A percentile compares a stretch with the other conserved stretches of the same genome.
Conservation (phyloP, 2,888 invertebrate genomes). For the Drosophila neutralis region DNA sequence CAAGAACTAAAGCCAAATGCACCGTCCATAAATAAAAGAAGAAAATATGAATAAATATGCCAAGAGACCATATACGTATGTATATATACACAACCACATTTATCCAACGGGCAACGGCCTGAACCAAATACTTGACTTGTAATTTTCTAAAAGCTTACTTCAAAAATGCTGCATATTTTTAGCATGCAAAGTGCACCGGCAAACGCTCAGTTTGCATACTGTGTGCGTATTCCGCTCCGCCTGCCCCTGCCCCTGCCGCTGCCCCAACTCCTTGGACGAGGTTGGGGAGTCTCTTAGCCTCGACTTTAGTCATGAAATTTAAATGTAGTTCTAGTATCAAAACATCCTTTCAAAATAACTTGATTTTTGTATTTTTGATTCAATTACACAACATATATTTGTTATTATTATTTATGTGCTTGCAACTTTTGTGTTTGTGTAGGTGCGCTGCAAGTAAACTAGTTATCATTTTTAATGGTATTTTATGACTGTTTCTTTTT, state of each 20-base stretch:
- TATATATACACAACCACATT: constrained; percentile 2
- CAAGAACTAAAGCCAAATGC: constrained; percentile 68
- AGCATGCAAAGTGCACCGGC: constrained; percentile 67
- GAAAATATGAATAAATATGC: constrained; percentile 55
- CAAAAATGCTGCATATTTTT: constrained; percentile 70
- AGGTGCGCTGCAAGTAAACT: background rate
- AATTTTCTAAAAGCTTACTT: constrained; percentile 79
- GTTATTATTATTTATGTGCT: background rate
- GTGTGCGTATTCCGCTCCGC: constrained; percentile 1
- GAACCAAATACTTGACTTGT: constrained; percentile 66
- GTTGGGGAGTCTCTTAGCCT: background rate
- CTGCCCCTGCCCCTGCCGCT: too few species aligned
- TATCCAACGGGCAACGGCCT: constrained; percentile 21
- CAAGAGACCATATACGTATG: constrained; percentile 4
- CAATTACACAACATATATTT: background rate
- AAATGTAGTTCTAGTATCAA: constrained; percentile 17
- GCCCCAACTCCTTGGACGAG: background rate
- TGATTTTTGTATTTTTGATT: background rate
- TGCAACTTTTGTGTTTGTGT: background rate
- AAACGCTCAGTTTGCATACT: constrained; percentile 18
- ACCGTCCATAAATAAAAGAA: constrained; percentile 69
- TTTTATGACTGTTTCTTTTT: background rate
- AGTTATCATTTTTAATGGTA: background rate
- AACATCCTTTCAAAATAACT: background rate
- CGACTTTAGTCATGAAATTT: constrained; percentile 21